Base-by-base conservation (phyloP, 1,140 invertebrate genomes). In the Plutomurus gul region DNA sequence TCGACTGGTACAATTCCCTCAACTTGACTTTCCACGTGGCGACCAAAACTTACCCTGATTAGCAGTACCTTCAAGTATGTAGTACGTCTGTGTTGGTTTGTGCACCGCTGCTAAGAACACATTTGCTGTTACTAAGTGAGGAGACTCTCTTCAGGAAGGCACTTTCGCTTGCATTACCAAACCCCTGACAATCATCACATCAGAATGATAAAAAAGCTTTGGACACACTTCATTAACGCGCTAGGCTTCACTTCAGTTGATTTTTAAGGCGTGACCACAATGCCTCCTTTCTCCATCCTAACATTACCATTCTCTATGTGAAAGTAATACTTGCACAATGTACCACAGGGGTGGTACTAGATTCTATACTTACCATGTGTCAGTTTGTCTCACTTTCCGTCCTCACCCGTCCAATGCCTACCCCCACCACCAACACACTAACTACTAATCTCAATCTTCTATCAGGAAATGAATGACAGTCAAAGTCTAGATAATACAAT, bases 151-250 rank as follows among this genome's bases (percentile, higher is more conserved):
- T n/a, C n/a, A n/a, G n/a, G 56, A 65, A 65, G 56, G 30, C n/a
- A 30, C 27, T 18, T 30, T 16, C 16, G 16, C 7, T 43, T 10
- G 10, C 39, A 13, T 43, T n/a, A n/a, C 11, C 56, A 33, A 33
- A 65, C 56, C 36, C 56, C 36, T 65, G 56, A 65, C 56, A 65
- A 30, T 65, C 56, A 33, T 65, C 56, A 65, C 56, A 65, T 65
- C 56, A 13, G 27, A 65, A 25, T 65, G 56, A 65, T 65, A 65
- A 65, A 65, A 65, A 65, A 65, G 30, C 25, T 65, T n/a, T 33
- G 27, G 56, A 25, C 36, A 65, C 56, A 65, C 56, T 65, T 65
- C 56, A 65, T 65, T 36, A 33, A 25, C 56, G 7, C 27, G 18
- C 56, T 65, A 65, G 36, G 56, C 56, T 65, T 30, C 7, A 65